Conservation (phyloP, 2,113 vertebrate species). For the Salvator merianae region DNA sequence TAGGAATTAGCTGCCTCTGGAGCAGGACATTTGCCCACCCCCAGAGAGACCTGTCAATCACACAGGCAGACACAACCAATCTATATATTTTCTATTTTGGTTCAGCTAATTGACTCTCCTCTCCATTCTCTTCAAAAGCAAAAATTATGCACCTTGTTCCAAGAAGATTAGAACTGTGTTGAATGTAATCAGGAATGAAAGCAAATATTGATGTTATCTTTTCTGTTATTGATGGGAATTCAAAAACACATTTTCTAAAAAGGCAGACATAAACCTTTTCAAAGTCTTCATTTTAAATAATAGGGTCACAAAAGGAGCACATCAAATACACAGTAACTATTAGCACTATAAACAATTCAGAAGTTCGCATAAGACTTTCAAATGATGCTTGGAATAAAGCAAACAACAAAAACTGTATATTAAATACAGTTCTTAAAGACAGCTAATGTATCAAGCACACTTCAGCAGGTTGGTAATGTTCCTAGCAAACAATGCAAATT, state of each 20-base stretch:
- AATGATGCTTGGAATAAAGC: constrained; percentile 31
- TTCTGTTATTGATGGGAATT: background rate
- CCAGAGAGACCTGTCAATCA: no score
- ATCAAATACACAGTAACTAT: constrained; percentile 23
- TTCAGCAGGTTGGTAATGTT: constrained; percentile 54
- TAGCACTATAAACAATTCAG: constrained; percentile 33
- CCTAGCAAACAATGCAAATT: constrained; percentile 58
- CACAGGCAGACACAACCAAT: background rate
- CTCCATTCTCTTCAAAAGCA: background rate
- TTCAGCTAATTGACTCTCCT: background rate
- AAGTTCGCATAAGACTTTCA: constrained; percentile 26
- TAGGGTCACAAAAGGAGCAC: background rate
- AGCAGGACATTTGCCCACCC: no score
- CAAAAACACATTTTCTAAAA: background rate
- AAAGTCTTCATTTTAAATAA: constrained; percentile 1
- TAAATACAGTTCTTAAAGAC: constrained; percentile 45
- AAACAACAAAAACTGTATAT: constrained; percentile 36
- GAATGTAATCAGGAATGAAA: background rate
- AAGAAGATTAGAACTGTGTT: background rate
- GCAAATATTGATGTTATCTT: background rate
- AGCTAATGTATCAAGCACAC: constrained; percentile 52
- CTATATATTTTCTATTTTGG: background rate
- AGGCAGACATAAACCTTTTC: constrained; percentile 1
- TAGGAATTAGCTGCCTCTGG: no score
- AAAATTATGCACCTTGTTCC: background rate